A percentile compares a stretch with the other conserved stretches of the same genome.
Conservation (phyloP, 2,797 vertebrate species). For the Petrocephalus schoutedeni region DNA sequence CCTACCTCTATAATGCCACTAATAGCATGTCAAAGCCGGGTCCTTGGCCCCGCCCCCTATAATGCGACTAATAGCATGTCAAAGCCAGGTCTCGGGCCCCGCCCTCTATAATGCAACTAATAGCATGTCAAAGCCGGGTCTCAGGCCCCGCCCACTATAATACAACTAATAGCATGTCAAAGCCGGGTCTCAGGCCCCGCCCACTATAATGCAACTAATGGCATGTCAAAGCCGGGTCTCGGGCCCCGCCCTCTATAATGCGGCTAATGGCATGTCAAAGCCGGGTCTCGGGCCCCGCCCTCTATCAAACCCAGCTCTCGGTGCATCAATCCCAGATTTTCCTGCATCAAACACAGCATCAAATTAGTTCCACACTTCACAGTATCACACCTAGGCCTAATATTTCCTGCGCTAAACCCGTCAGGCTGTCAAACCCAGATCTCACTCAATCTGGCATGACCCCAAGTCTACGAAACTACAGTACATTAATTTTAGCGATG, state of each 20-base stretch:
- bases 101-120: too few relatives aligned
- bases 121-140: too few relatives aligned
- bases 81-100: too few relatives aligned
- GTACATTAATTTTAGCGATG: background rate
- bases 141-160: too few relatives aligned
- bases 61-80: too few relatives aligned
- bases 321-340: background rate
- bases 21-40: too few relatives aligned
- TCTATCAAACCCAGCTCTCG: background rate
- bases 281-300: background rate
- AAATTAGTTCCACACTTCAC: background rate
- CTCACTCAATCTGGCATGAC: background rate
- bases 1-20: background rate
- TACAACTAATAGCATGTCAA: too few relatives aligned
- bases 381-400: background rate
- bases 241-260: background rate
- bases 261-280: background rate
- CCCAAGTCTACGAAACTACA: background rate
- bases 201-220: too few relatives aligned
- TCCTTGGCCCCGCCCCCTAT: too few relatives aligned
- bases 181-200: too few relatives aligned
- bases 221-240: background rate
- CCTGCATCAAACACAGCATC: background rate
- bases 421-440: background rate
- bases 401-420: background rate